Evolutionary conservation across 2,797 vertebrate species (phyloP), one percentile per base, ranked within the genome.

Genomic region (Pseudochirops corinnae): DNA sequence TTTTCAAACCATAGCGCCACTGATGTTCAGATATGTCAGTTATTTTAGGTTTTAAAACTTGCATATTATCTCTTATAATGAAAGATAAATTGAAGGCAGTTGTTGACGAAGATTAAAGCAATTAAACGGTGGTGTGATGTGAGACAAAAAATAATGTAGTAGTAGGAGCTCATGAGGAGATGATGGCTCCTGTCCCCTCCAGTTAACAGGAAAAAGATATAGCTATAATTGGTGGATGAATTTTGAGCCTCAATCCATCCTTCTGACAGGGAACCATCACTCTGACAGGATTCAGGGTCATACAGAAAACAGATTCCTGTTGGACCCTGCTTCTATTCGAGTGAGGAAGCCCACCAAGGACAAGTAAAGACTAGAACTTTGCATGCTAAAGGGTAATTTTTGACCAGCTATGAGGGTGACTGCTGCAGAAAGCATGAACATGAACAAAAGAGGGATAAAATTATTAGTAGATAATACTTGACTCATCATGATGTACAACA

Each of bases 71-170:
- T 1, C 11, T 96, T 39, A 60, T 60, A 74, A 3, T 74, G 58
- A 93, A 96, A 93, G 94, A 91, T 56, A 94, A 96, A 92, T 91
- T 53, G n/a, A 93, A 95, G 31, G 55, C 5, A 87, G 16, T 92
- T 93, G 55, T 91, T 31, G 93, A 93, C 26, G 33, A 92, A 93
- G 46, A 91, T 97, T 97, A 97, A 96, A 96, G 94, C 67, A 97
- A 98, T 97, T 98, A 96, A 98, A 92, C 56, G 74, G 92, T 96
- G 96, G 94, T 97, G 95, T 52, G 92, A 39, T 91, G 53, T 33
- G 28, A 93, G 92, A 95, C 60, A 33, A 95, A 87, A 67, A 39
- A 94, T 67, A 93, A 67, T 11, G 0, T 53, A 93, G n/a, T 53
- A 33, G 6, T 57, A 16, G 5, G 4, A 52, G 14, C 3, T 96